Evolutionary conservation across 2,888 invertebrate genomes (phyloP).

Genomic region (Phalera bucephala): DNA sequence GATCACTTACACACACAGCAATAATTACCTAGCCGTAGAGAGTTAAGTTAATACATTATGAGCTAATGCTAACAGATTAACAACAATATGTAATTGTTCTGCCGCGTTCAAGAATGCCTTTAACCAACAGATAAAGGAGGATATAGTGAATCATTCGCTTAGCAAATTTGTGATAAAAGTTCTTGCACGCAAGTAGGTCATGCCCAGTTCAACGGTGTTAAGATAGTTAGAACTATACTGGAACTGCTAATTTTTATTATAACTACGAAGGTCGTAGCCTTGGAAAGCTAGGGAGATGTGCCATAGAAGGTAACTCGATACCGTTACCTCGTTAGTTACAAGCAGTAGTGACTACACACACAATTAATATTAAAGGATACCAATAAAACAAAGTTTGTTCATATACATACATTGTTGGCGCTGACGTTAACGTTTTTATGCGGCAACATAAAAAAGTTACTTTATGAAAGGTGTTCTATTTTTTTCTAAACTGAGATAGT

Average conservation of each 20-base stretch:
- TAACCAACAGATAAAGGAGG: constrained; percentile 41
- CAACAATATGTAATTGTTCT: constrained; percentile 22
- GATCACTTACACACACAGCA: no score
- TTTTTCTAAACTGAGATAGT: no score
- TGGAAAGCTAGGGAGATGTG: constrained; percentile 5
- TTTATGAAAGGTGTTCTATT: no score
- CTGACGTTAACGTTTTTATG: no score
- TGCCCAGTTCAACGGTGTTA: constrained; percentile 31
- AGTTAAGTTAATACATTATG: constrained; percentile 1
- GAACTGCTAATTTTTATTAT: constrained; percentile 29
- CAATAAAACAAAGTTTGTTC: no score
- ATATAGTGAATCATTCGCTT: constrained; percentile 47
- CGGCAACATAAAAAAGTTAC: no score
- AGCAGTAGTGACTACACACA: no score
- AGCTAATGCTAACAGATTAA: constrained; percentile 6
- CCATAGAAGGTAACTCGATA: neutral
- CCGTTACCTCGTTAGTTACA: neutral
- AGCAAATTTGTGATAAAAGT: constrained; percentile 51
- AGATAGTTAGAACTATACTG: constrained; percentile 27
- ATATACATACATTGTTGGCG: no score
- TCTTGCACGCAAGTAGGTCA: constrained; percentile 51
- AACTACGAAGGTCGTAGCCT: constrained; percentile 32
- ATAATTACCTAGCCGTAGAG: neutral
- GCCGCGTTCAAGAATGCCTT: constrained; percentile 25
- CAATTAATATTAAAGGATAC: no score